Percentiles rank a stretch among this genome's conserved stretches.
These are phyloP conservation scores for Saccostrea glomerata DNA, from an alignment of 1,140 invertebrate genomes.

Conservation along the genomic window DNA sequence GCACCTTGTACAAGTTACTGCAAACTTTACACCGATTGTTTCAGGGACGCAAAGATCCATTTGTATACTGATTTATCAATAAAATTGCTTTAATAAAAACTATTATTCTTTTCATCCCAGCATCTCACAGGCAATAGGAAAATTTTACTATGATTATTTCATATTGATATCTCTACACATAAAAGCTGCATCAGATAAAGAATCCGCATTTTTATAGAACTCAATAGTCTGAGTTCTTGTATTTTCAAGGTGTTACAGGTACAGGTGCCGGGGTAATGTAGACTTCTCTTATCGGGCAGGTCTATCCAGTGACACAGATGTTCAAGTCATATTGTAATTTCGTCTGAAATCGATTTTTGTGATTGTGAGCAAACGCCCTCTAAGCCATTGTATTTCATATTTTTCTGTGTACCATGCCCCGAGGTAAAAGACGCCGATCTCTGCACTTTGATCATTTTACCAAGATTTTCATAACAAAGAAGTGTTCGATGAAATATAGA, in stretches of 20 bases:
- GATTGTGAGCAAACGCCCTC: neutral
- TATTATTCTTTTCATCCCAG: no score
- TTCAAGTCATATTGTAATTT: constrained; percentile 7
- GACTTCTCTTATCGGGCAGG: neutral
- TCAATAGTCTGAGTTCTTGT: neutral
- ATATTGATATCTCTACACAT: no score
- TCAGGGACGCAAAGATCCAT: no score
- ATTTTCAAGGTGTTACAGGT: neutral
- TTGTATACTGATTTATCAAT: no score
- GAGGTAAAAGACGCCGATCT: neutral
- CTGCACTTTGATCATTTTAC: neutral
- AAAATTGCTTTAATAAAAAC: no score
- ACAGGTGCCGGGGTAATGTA: constrained; percentile 14
- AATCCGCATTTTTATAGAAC: no score
- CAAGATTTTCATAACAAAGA: neutral
- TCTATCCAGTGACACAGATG: constrained; percentile 2
- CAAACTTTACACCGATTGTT: no score
- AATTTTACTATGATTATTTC: no score
- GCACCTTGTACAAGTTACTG: no score
- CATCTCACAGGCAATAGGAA: no score
- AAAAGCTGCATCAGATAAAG: no score
- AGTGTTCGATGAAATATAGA: constrained; percentile 22
- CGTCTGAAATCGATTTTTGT: constrained; percentile 27
- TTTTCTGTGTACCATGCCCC: neutral
- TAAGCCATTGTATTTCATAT: neutral